Base-by-base conservation (phyloP, 2,797 vertebrate genomes). In the Sebastes nivosus region DNA sequence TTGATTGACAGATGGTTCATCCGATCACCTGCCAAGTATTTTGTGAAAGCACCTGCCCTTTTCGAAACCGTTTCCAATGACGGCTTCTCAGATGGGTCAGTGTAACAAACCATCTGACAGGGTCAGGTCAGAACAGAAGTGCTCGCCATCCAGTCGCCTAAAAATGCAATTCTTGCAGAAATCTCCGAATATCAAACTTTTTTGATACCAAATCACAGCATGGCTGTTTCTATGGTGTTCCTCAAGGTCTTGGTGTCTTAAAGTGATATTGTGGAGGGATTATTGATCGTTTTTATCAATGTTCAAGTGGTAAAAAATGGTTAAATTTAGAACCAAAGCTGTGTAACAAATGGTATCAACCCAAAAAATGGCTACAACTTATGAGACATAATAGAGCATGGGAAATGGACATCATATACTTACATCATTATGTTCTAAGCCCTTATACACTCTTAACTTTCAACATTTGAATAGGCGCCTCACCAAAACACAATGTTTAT, bases 281-380 rank as follows among this genome's bases (percentile, higher is more conserved):
- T 18, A 18, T 46, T 18, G 42, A 7, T 46, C 1, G 0, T 46
- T 18, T 46, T 18, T 9, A 52, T 52, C 8, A n/a, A 52, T 52
- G 0, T 0, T 52, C 20, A n/a, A n/a, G 50, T 52, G 50, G 50
- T 52, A n/a, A 52, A 0, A 52, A n/a, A n/a, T 52, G 3, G 20
- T 52, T 52, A 8, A 20, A 52, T 52, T 52, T 52, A n/a, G 18
- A 20, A 54, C 50, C 8, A 11, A 10, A 54, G 0, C 50, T n/a
- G 50, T 52, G 18, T 54, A 11, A 54, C 50, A 54, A 0, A 54
- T 54, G 8, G 20, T n/a, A n/a, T 54, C 50, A 54, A n/a, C 18
- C 50, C 50, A n/a, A n/a, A 50, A 46, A 54, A 54, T 54, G 20
- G 50, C 20, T 54, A 54, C 50, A 54, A n/a, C 46, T 50, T 54